Evolutionary conservation across 35 echinoderm and acorn worm species (phyloP).

Genomic region (Lytechinus pictus): DNA sequence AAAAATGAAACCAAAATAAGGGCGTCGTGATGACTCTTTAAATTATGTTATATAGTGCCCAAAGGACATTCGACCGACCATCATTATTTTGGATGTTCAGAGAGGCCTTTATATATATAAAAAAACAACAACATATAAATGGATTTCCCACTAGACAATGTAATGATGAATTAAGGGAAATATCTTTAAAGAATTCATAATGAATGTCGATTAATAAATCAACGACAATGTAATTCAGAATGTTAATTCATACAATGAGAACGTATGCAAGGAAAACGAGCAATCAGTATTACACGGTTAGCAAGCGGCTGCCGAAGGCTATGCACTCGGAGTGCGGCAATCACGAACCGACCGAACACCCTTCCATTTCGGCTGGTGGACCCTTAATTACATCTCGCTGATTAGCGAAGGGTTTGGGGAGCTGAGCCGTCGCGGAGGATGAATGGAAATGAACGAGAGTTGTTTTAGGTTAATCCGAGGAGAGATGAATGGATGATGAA

Average conservation of each 20-base stretch:
- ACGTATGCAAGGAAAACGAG: background rate
- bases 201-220: background rate
- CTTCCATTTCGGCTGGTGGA: background rate
- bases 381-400: background rate
- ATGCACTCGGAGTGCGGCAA: background rate
- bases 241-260: background rate
- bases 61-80: too few species aligned
- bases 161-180: too few species aligned
- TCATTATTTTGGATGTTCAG: too few species aligned
- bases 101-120: too few species aligned
- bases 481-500: background rate
- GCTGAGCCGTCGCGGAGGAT: background rate
- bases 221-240: background rate
- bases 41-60: too few species aligned
- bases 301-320: background rate
- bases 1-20: too few species aligned
- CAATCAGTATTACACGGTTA: background rate
- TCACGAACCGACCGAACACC: background rate
- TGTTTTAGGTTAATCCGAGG: background rate
- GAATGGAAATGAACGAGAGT: background rate
- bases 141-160: too few species aligned
- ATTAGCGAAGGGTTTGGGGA: background rate
- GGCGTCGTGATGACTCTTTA: too few species aligned
- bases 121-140: too few species aligned
- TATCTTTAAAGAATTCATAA: too few species aligned